Conservation (phyloP, 2,113 vertebrate species). For the Ginglymostoma cirratum region DNA sequence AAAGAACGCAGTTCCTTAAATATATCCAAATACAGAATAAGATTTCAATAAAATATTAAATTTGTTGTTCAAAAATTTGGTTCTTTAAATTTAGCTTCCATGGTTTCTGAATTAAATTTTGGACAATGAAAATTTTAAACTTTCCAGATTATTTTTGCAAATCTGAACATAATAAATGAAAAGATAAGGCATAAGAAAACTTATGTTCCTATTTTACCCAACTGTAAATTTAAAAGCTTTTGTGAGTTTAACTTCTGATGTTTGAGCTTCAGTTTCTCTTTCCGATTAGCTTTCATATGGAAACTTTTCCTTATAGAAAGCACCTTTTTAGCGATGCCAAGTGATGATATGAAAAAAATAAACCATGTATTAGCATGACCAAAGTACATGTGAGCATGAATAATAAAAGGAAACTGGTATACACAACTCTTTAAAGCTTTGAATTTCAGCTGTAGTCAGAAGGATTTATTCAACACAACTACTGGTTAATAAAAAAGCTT, state of each 20-base stretch:
- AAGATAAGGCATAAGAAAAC: background rate
- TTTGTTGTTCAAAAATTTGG: background rate
- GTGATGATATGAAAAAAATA: background rate
- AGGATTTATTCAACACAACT: background rate
- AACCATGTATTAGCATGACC: background rate
- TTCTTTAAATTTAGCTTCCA: background rate
- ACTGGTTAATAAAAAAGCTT: background rate
- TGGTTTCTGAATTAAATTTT: background rate
- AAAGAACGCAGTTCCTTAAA: background rate
- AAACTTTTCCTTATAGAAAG: background rate
- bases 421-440: background rate
- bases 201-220: background rate
- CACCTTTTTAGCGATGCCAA: background rate
- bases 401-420: background rate
- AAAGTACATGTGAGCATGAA: background rate
- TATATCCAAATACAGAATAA: background rate
- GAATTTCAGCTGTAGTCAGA: background rate
- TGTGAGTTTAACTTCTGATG: background rate
- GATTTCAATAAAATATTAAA: background rate
- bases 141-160: background rate
- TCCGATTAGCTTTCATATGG: background rate
- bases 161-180: conserved; percentile 7
- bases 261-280: background rate
- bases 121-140: background rate
- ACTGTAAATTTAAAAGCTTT: background rate